These are phyloP conservation scores for Caenorhabditis sinica DNA, from an alignment of 2,888 invertebrate species.

Conservation along the genomic window DNA sequence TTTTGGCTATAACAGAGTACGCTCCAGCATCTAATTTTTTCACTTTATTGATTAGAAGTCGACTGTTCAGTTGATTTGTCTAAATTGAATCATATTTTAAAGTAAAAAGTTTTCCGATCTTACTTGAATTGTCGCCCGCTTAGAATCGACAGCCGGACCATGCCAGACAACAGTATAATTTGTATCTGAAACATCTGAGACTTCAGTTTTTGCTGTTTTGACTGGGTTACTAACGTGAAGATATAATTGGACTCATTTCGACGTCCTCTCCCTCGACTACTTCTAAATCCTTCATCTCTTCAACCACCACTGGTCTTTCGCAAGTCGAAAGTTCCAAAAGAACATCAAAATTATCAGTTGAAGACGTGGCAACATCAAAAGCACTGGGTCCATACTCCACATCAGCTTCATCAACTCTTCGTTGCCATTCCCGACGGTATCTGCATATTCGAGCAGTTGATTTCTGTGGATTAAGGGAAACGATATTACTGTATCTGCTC, in stretches of 20 bases:
- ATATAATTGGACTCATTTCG: conserved; percentile 55
- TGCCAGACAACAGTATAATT: conserved; percentile 68
- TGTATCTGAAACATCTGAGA: conserved; percentile 37
- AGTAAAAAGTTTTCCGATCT: neutral
- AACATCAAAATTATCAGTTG: conserved; percentile 46
- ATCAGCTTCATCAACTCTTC: conserved; percentile 46
- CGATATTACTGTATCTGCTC: conserved; percentile 67
- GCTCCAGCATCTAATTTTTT: conserved; percentile 63
- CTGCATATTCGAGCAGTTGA: conserved; percentile 11
- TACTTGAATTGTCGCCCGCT: conserved; percentile 47
- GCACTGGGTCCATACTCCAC: conserved; percentile 34
- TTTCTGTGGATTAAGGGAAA: neutral
- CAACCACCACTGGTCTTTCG: conserved; percentile 58
- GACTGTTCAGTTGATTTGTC: conserved; percentile 48
- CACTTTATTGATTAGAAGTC: conserved; percentile 60
- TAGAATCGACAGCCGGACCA: conserved; percentile 69
- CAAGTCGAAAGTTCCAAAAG: conserved; percentile 55
- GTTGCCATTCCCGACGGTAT: conserved; percentile 61
- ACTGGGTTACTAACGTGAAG: conserved; percentile 38
- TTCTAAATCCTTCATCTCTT: conserved; percentile 63
- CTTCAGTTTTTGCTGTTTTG: neutral
- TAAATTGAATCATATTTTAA: conserved; percentile 12
- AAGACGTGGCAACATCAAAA: conserved; percentile 36
- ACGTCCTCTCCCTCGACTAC: conserved; percentile 50
- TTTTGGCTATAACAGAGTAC: conserved; percentile 71